phyloP scores from a whole-genome alignment of 2,888 invertebrate species.

The Drosophila eohydei region DNA sequence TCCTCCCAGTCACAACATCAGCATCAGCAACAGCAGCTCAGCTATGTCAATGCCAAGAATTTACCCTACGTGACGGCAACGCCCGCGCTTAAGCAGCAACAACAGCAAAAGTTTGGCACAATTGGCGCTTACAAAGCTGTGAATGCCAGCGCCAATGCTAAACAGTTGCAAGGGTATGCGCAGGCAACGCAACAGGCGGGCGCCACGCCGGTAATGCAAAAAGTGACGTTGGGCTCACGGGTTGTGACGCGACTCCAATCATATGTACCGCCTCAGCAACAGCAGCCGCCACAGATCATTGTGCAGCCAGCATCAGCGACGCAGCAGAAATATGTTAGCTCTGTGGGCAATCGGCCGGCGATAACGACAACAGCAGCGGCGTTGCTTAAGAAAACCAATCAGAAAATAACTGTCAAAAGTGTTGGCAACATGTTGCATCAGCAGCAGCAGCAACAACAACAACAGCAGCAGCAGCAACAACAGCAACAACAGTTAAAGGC shows the following conservation, averaged over 20 bases:
- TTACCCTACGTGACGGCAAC: conserved; percentile 82
- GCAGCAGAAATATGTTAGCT: conserved; percentile 77
- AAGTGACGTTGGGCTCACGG: conserved; percentile 70
- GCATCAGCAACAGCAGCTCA: conserved; percentile 60
- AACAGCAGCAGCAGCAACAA: conserved; percentile 72
- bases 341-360: conserved; percentile 42
- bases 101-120: conserved; percentile 53
- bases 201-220: conserved; percentile 55
- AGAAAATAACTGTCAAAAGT: conserved; percentile 68
- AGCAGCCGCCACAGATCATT: conserved; percentile 67
- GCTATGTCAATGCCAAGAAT: conserved; percentile 63
- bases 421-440: conserved; percentile 79
- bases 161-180: conserved; percentile 50
- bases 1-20: conserved; percentile 68
- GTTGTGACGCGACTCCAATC: conserved; percentile 82
- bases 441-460: conserved; percentile 76
- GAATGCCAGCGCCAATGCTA: conserved; percentile 19
- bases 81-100: conserved; percentile 60
- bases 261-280: conserved; percentile 66
- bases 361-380: conserved; percentile 53
- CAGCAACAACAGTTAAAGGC: conserved; percentile 63
- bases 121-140: conserved; percentile 43
- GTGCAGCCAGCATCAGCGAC: conserved; percentile 62
- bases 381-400: conserved; percentile 56
- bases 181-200: conserved; percentile 40